Evolutionary conservation across 2,888 invertebrate genomes (phyloP), one percentile per base, ranked within the genome.

Genomic region (Dorcus hopei): DNA sequence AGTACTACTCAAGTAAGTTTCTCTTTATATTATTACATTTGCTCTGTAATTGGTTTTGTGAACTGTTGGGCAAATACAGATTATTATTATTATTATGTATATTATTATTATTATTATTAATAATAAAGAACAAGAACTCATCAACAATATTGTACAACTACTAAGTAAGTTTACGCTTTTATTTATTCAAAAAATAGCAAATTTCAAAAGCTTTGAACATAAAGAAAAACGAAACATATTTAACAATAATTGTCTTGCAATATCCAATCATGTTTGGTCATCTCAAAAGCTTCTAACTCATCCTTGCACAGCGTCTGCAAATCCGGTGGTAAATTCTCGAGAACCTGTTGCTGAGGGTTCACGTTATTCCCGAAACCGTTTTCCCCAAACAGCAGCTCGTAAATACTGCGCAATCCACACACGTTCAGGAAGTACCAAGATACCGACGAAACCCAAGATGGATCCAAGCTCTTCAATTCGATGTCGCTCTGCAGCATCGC

Each of bases 341-440:
- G 95, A 0, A 92, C 90, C 87, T 97, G 95, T 78, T 97, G 97
- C 74, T 98, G 97, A 73, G 97, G 96, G 5, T 57, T 86, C 96
- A 90, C 26, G 91, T 86, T 72, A 91, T 87, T 61, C 73, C 77
- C 80, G 85, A 88, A 91, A 82, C 97, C 97, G 75, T 97, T 97
- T 75, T 96, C 96, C 61, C 97, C 97, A 54, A 97, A 83, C 3
- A 98, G 95, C 38, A 99, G 81, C 0, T 95, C 91, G 77, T 98
- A 98, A 74, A 98, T 96, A 64, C 95, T 95, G 54, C 97, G 83
- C 45, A 98, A 81, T 16, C 98, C 98, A 78, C 97, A 97, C 0
- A 98, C 97, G 76, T 98, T 98, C 9, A 98, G 85, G 79, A 98
- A 98, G 80, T 98, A 98, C 98, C 98, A 98, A 0, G 97, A 97